Evolutionary conservation across 2,888 invertebrate species (phyloP).

Genomic region (Camptogramma bilineatum): DNA sequence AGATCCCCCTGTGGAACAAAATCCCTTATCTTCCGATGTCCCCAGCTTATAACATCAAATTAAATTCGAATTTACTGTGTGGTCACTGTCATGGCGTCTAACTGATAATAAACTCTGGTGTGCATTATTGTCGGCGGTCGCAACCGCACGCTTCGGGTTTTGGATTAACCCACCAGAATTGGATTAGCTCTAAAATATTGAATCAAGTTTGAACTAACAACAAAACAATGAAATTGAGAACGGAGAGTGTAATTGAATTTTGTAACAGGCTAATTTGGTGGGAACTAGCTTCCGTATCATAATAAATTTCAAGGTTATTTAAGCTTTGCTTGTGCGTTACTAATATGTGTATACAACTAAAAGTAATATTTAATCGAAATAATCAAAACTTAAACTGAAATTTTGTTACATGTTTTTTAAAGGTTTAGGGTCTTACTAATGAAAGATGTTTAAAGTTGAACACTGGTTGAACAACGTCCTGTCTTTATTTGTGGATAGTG

Average conservation of each 20-base stretch:
- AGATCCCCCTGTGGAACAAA: too few relatives aligned
- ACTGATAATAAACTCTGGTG: constrained; percentile 24
- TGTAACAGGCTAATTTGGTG: neutral
- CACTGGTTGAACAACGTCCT: too few relatives aligned
- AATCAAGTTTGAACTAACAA: constrained; percentile 19
- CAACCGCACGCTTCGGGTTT: constrained; percentile 10
- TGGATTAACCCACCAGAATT: constrained; percentile 20
- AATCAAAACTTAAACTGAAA: too few relatives aligned
- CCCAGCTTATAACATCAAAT: neutral
- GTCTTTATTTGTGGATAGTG: too few relatives aligned
- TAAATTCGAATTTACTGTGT: constrained; percentile 16
- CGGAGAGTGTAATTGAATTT: constrained; percentile 6
- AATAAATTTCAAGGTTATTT: too few relatives aligned
- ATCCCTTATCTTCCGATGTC: neutral
- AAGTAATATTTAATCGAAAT: too few relatives aligned
- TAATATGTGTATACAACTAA: too few relatives aligned
- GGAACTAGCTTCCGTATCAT: neutral
- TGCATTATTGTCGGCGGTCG: constrained; percentile 14
- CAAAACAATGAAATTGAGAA: constrained; percentile 17
- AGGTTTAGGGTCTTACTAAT: too few relatives aligned
- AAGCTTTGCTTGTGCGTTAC: too few relatives aligned
- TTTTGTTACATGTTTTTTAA: too few relatives aligned
- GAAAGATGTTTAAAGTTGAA: too few relatives aligned
- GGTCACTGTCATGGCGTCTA: constrained; percentile 11
- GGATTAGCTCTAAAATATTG: constrained; percentile 10